These are phyloP conservation scores for Ormia ochracea DNA, from an alignment of 2,888 invertebrate genomes.

Conservation along the genomic window DNA sequence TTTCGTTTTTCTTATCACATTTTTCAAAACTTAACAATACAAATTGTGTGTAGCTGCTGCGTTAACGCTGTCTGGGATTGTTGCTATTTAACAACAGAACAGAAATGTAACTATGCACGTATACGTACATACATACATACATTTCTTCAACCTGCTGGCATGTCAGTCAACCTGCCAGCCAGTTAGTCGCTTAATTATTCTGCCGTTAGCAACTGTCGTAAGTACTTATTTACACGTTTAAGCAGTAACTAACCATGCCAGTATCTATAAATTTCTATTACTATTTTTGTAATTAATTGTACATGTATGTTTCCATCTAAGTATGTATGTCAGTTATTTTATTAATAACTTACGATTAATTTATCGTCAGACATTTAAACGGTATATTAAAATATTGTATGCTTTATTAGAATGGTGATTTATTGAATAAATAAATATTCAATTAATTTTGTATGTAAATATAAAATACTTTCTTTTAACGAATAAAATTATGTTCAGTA, in stretches of 20 bases:
- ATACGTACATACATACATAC: no score
- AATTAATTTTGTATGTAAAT: no score
- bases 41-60: conserved; percentile 1
- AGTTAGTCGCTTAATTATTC: conserved; percentile 38
- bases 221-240: background rate
- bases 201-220: conserved; percentile 26
- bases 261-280: no score
- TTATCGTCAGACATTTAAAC: conserved; percentile 13
- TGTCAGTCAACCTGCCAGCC: conserved; percentile 17
- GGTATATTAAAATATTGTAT: background rate
- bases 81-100: background rate
- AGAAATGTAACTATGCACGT: background rate
- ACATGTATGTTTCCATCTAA: background rate
- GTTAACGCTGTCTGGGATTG: background rate
- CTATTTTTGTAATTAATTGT: no score
- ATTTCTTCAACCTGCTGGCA: background rate
- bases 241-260: no score
- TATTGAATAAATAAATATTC: conserved; percentile 12
- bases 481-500: no score
- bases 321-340: background rate
- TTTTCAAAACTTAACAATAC: conserved; percentile 8
- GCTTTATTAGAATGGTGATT: conserved; percentile 7
- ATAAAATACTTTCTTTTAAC: no score
- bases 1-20: conserved; percentile 2
- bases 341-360: conserved; percentile 28